A percentile compares a stretch with the other conserved stretches of the same genome.
These are phyloP conservation scores for Tenthredo livida DNA, from an alignment of 2,888 invertebrate genomes.

Conservation along the genomic window DNA sequence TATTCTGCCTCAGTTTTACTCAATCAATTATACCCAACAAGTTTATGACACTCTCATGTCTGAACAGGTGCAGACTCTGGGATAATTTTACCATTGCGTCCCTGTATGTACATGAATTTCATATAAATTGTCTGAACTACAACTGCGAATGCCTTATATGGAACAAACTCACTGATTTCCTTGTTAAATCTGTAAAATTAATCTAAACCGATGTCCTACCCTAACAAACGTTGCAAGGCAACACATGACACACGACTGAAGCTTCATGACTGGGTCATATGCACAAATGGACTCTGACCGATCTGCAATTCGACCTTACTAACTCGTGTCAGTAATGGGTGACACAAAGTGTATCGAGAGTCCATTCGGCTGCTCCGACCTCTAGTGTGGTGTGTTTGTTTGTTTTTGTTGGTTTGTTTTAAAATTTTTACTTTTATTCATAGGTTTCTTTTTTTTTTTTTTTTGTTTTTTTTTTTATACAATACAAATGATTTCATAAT, in stretches of 20 bases:
- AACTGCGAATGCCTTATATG: not conserved
- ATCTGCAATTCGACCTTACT: conserved; percentile 8
- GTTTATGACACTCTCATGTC: conserved; percentile 27
- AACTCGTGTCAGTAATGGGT: conserved; percentile 17
- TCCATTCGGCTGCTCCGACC: conserved; percentile 43
- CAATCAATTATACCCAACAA: conserved; percentile 35
- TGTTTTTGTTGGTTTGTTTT: conserved; percentile 61
- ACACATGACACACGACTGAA: conserved; percentile 38
- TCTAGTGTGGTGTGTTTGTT: conserved; percentile 64
- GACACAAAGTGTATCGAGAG: conserved; percentile 43
- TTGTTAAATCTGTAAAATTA: conserved; percentile 18
- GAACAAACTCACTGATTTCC: not conserved
- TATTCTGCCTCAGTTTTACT: conserved; percentile 18
- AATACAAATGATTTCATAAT: conserved; percentile 59
- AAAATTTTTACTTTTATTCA: conserved; percentile 54
- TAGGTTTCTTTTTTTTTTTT: conserved; percentile 59
- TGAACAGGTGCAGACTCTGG: conserved; percentile 10
- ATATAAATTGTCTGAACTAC: not conserved
- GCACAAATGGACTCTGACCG: conserved; percentile 48
- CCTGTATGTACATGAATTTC: not conserved
- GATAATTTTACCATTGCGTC: not conserved
- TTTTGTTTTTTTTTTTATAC: conserved; percentile 61
- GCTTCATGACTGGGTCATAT: conserved; percentile 37
- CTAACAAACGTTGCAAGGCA: conserved; percentile 14
- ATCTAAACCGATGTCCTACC: conserved; percentile 4